These are phyloP conservation scores for Spizaetus ornatus DNA, from an alignment of 2,113 vertebrate species.

Conservation along the genomic window DNA sequence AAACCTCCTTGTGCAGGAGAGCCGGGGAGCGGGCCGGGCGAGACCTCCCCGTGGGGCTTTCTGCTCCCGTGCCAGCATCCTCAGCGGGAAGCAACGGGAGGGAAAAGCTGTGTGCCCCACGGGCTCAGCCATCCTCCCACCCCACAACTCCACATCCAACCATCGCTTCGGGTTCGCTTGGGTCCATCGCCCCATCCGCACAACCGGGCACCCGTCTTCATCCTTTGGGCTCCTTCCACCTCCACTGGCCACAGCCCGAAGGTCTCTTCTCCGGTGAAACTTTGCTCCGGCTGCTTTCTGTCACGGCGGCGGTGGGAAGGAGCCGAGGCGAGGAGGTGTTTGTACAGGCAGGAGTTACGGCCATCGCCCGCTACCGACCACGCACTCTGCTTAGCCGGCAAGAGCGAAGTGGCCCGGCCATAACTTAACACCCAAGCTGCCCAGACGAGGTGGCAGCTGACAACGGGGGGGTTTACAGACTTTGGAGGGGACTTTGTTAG, in stretches of 20 bases:
- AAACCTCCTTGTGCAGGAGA: not conserved
- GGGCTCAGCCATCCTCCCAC: not conserved
- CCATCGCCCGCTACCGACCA: not conserved
- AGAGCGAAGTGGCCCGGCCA: fast-evolving
- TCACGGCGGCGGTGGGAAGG: fast-evolving
- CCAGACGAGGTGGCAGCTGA: not conserved
- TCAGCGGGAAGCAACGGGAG: not conserved
- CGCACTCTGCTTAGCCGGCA: fast-evolving
- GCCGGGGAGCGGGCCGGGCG: fast-evolving
- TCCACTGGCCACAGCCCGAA: fast-evolving
- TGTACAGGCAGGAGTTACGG: not conserved
- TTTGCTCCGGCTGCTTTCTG: not conserved
- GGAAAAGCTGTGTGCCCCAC: not conserved
- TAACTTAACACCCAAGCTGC: not conserved
- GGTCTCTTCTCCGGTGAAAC: not conserved
- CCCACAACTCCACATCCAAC: fast-evolving
- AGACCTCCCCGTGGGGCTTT: not conserved
- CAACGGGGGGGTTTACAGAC: not conserved
- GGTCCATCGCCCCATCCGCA: not conserved
- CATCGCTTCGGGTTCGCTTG: fast-evolving
- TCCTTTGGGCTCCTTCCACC: not conserved
- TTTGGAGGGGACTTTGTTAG: not conserved
- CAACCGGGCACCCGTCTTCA: fast-evolving
- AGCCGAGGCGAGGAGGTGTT: not conserved
- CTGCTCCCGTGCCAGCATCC: not conserved